phyloP scores from a whole-genome alignment of 2,797 vertebrate genomes.

The Hozukius guyotensis region DNA sequence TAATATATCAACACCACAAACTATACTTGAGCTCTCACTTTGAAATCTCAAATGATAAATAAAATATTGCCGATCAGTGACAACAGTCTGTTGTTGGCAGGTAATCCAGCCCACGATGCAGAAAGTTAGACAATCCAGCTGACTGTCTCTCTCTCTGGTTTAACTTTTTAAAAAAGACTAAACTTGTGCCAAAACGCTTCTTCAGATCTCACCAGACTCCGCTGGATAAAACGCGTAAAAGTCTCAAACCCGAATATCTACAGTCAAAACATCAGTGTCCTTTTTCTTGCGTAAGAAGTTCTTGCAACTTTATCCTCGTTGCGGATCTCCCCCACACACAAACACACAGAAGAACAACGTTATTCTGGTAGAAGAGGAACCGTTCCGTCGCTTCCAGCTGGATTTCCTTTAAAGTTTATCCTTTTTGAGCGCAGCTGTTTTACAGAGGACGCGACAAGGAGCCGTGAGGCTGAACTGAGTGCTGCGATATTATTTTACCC shows the following conservation, averaged over 20 bases:
- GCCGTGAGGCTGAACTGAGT: conserved; percentile 68
- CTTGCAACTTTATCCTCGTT: conserved; percentile 55
- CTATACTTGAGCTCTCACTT: conserved; percentile 8
- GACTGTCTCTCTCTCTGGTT: conserved; percentile 13
- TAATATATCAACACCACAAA: conserved; percentile 8
- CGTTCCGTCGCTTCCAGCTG: conserved; percentile 49
- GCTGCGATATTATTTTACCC: conserved; percentile 84
- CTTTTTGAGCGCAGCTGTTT: conserved; percentile 39
- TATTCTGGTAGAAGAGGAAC: conserved; percentile 7
- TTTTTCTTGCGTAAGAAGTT: conserved; percentile 52
- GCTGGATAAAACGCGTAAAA: conserved; percentile 5
- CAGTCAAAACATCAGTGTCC: conserved; percentile 42
- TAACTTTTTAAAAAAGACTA: conserved; percentile 16
- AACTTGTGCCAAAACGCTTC: conserved; percentile 28
- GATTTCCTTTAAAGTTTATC: conserved; percentile 70
- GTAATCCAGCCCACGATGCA: conserved; percentile 64
- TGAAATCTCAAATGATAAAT: conserved; percentile 4
- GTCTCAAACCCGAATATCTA: conserved; percentile 28
- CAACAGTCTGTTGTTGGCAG: conserved; percentile 12
- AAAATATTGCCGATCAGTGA: not conserved
- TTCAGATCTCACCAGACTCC: conserved; percentile 36
- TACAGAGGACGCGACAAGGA: conserved; percentile 43
- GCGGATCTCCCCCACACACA: conserved; percentile 9
- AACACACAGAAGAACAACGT: not conserved
- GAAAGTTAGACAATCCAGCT: conserved; percentile 37